phyloP scores from a whole-genome alignment of 2,888 invertebrate species.

The Lagria hirta region DNA sequence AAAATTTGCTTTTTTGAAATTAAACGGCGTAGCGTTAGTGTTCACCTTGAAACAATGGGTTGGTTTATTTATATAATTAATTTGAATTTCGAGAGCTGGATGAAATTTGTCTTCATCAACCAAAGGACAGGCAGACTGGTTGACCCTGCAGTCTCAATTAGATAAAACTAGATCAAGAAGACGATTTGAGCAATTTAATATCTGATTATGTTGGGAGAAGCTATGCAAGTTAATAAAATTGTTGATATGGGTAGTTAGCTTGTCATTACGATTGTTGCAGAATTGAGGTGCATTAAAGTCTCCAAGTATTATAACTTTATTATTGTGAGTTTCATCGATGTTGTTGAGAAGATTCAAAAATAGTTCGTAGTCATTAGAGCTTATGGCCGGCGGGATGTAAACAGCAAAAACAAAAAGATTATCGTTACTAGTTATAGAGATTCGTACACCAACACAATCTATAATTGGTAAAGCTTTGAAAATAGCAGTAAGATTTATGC shows the following conservation, averaged over 20 bases:
- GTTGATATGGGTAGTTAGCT: not conserved
- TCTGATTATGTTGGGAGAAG: not conserved
- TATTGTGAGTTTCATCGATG: not conserved
- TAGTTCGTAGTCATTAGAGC: not conserved
- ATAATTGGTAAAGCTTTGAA: no score
- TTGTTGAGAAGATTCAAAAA: constrained; percentile 2
- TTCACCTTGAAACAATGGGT: no score
- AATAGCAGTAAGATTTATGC: not conserved
- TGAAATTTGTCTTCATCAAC: constrained; percentile 6
- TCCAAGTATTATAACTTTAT: not conserved
- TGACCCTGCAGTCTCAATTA: not conserved
- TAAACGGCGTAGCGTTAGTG: no score
- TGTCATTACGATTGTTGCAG: not conserved
- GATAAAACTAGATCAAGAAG: constrained; percentile 1
- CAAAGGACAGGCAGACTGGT: not conserved
- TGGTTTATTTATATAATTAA: not conserved
- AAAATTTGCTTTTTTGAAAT: constrained; percentile 7
- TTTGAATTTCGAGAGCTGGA: not conserved
- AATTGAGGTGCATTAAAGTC: not conserved
- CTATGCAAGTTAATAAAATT: constrained; percentile 1
- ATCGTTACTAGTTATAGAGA: not conserved
- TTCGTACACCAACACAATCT: no score
- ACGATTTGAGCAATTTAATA: not conserved
- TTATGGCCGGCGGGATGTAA: constrained; percentile 2
- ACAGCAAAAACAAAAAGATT: not conserved